Conservation (phyloP, 2,888 invertebrate species). For the Phymatocera aterrima region DNA sequence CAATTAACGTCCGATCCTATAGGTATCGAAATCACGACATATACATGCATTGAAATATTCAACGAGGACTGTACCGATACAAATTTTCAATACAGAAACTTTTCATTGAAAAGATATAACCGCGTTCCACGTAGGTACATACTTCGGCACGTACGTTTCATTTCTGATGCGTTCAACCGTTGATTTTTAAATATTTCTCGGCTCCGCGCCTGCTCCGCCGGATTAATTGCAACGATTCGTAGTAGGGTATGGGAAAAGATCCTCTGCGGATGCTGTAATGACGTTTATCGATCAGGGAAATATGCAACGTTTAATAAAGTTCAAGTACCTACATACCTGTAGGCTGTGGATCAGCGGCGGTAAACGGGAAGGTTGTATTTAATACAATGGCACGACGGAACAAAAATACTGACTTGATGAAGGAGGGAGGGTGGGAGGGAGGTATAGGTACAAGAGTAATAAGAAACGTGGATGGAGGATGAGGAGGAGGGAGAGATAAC, state of each 20-base stretch:
- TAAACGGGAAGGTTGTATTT: conserved; percentile 10
- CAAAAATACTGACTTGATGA: conserved; percentile 31
- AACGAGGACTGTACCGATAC: background rate
- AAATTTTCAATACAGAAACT: too few species aligned
- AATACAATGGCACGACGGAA: conserved; percentile 31
- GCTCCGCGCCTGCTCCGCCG: background rate
- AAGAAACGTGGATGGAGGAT: background rate
- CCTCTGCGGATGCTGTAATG: background rate
- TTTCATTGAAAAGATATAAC: too few species aligned
- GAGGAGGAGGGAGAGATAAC: conserved; percentile 6
- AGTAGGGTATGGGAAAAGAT: background rate
- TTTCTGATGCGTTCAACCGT: too few species aligned
- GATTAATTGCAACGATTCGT: background rate
- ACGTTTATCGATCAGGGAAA: conserved; percentile 31
- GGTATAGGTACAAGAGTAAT: background rate
- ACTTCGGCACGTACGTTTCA: too few species aligned
- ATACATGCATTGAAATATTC: background rate
- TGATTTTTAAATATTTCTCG: background rate
- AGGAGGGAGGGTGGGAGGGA: conserved; percentile 5
- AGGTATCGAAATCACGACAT: too few species aligned
- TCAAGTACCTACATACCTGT: background rate
- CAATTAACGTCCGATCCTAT: background rate
- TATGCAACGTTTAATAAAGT: background rate
- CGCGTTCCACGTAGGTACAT: too few species aligned
- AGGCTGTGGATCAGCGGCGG: background rate